Base-by-base conservation (phyloP, 64 coral and sea anemone species). In the Montipora sp. region DNA sequence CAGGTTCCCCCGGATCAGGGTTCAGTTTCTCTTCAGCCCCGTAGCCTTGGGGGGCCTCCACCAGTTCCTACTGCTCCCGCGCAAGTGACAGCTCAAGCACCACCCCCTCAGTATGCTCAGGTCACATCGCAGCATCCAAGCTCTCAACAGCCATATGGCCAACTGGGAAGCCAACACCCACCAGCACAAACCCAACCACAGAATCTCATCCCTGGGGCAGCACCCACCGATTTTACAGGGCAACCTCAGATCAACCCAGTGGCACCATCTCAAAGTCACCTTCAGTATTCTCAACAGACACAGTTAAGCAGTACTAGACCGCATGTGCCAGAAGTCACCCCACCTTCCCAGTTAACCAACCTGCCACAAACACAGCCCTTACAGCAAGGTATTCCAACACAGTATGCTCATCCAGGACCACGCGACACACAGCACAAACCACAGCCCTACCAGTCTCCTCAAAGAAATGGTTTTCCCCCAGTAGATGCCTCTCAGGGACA, bases 81-180 rank as follows among this genome's bases (percentile, higher is more conserved):
- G 16, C 81, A 84, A 69, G 59, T 84, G 3, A 65, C 69, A 68
- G 47, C 81, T 43, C 81, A 80, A 77, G 68, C 81, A 63, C 72
- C 80, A 77, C 63, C 88, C 18, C 92, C 89, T n/a, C 83, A 94
- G 77, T 94, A 97, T 49, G 89, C 74, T 47, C 95, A 97, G 58
- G 89, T 82, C 20, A 22, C 80, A 3, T 81, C 48, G 16, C 95
- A 91, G 14, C 83, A 73, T 10, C 77, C 73, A 72, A 81, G 88
- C 1, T 19, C 70, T 75, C 80, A 45, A 19, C 79, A 22, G 13
- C 51, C 75, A 0, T 60, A 80, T 20, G 53, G 79, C 59, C 79
- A 92, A 75, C 36, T 51, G 47, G 90, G 73, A 57, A 5, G 11
- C 21, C 90, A 92, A 53, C 90, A 83, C 49, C 86, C 92, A 10